Conservation (phyloP, 2,888 invertebrate genomes). For the Parthenolecanium corni region DNA sequence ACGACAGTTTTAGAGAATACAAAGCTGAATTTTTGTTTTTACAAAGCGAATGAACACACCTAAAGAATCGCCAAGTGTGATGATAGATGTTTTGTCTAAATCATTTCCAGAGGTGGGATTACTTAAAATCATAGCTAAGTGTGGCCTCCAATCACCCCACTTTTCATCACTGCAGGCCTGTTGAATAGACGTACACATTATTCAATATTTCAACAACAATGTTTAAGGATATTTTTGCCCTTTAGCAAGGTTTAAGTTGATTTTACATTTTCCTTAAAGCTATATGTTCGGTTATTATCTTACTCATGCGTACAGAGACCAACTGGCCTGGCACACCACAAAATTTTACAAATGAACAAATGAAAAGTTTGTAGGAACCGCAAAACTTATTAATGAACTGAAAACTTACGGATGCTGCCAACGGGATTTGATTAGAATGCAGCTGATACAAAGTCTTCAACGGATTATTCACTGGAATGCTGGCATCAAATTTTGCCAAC, state of each 20-base stretch:
- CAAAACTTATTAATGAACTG: not conserved
- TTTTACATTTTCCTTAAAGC: too few species aligned
- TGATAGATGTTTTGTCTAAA: constrained; percentile 59
- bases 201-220: not conserved
- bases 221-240: not conserved
- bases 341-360: constrained; percentile 33
- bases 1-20: not conserved
- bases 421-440: constrained; percentile 68
- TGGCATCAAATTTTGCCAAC: constrained; percentile 76
- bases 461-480: constrained; percentile 72
- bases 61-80: constrained; percentile 55
- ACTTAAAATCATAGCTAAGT: constrained; percentile 88
- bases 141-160: constrained; percentile 92
- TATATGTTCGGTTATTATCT: too few species aligned
- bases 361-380: not conserved
- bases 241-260: too few species aligned
- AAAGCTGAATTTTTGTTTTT: too few species aligned
- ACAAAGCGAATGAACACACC: constrained; percentile 38
- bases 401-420: constrained; percentile 46
- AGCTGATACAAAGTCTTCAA: constrained; percentile 87
- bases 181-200: constrained; percentile 30
- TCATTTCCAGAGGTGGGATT: constrained; percentile 66
- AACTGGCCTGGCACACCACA: too few species aligned
- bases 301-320: too few species aligned
- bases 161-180: constrained; percentile 58